Evolutionary conservation across 37 sponge, comb jelly and placozoan species (phyloP), one percentile per base, ranked within the genome.

Genomic region (Dysidea cf. avara): DNA sequence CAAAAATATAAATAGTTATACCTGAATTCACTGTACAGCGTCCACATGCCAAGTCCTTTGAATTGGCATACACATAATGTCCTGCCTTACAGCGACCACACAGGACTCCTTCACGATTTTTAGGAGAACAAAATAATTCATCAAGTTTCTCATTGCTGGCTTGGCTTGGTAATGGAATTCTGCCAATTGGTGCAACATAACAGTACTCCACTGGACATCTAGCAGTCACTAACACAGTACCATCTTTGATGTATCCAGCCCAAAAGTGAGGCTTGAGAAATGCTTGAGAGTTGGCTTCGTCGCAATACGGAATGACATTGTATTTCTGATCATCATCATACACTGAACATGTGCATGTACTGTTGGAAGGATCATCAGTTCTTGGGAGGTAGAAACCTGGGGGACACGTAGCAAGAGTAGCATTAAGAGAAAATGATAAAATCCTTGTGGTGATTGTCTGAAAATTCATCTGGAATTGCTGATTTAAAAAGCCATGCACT

Each of bases 21-120:
- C 65, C 54, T 22, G 39, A 50, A 6, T 52, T 7, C 30, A 32
- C 60, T 0, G 31, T n/a, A 43, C 90, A 89, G 18, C 53, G 2
- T 16, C 40, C 32, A 36, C 89, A 88, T 0, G 54, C 30, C 7
- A 66, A 74, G 5, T 53, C 61, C 6, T 28, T 26, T 38, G 62
- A 58, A 20, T 80, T 79, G 22, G 56, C 68, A 14, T 66, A 25
- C 2, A 75, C 61, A 12, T 46, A 35, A 32, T 53, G 65, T 20
- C 22, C 31, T 17, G 34, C 29, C 24, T 24, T 30, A 29, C 90
- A 89, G 14, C 69, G n/a, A 4, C 90, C 85, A 64, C 90, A 89
- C n/a, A 89, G 56, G 12, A 28, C 40, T n/a, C 81, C 85, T 29
- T 35, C 52, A 17, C 90, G 34, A 33, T 84, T 80, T 22, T 55